Evolutionary conservation across 2,113 vertebrate species (phyloP).

Genomic region (Notarius lentiginosus): DNA sequence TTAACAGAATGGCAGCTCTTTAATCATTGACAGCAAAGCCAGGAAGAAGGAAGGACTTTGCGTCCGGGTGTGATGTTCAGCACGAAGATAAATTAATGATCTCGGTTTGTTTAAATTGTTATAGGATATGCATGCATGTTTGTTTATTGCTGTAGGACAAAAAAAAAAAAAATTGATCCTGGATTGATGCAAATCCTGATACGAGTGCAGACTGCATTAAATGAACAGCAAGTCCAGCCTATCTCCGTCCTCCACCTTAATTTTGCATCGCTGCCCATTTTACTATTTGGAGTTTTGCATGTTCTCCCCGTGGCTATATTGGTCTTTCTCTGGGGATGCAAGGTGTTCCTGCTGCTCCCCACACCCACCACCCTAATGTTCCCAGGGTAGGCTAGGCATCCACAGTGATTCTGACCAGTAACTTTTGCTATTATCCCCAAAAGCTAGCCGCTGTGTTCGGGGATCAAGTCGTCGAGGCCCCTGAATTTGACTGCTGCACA

Average conservation of each 20-base stretch:
- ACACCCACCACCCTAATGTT: background rate
- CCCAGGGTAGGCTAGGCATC: background rate
- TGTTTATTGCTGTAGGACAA: background rate
- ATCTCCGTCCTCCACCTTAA: constrained; percentile 56
- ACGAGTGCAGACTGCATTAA: constrained; percentile 30
- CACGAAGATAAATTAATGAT: background rate
- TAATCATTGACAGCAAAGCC: constrained; percentile 25
- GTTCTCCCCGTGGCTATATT: background rate
- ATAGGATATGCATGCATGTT: background rate
- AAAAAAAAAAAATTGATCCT: background rate
- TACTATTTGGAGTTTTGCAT: background rate
- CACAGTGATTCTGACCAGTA: background rate
- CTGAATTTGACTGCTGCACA: no score
- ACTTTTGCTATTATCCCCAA: no score
- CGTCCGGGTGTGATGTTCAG: background rate
- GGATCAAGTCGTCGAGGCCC: no score
- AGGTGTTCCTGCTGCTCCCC: background rate
- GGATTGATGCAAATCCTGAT: constrained; percentile 35
- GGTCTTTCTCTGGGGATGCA: background rate
- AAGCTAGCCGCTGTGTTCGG: no score
- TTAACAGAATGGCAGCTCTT: constrained; percentile 8
- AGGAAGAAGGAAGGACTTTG: constrained; percentile 14
- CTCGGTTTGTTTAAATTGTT: background rate
- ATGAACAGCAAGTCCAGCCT: constrained; percentile 54
- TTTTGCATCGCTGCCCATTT: background rate